Conservation (phyloP, 2,113 vertebrate genomes). For the Amphiprion percula region DNA sequence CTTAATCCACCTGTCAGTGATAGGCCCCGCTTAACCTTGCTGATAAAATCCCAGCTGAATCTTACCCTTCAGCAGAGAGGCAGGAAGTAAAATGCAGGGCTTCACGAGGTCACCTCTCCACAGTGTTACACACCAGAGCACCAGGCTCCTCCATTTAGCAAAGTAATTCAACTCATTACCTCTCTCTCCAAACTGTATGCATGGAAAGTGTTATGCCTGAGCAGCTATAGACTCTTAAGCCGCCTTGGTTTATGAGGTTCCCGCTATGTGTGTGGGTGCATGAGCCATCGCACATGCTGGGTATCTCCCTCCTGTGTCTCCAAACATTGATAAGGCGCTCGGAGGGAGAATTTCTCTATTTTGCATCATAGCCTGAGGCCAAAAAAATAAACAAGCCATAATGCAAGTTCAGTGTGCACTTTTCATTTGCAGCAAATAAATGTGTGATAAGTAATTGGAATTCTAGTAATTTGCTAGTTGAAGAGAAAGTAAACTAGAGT, state of each 20-base stretch:
- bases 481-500: conserved; percentile 32
- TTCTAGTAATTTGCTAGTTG: conserved; percentile 22
- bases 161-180: conserved; percentile 71
- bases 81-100: conserved; percentile 25
- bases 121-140: conserved; percentile 59
- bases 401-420: conserved; percentile 22
- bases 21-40: conserved; percentile 41
- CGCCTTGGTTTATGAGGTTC: conserved; percentile 50
- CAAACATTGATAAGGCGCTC: conserved; percentile 49
- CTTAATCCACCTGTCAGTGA: not conserved
- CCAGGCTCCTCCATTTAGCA: conserved; percentile 66
- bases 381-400: conserved; percentile 34
- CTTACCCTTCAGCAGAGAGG: conserved; percentile 29
- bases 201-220: conserved; percentile 61
- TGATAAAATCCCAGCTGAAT: conserved; percentile 33
- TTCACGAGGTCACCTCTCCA: conserved; percentile 44
- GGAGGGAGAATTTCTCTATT: conserved; percentile 37
- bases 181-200: conserved; percentile 47
- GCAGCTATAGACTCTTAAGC: conserved; percentile 49
- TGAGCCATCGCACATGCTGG: conserved; percentile 4
- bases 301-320: conserved; percentile 24
- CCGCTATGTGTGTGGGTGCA: conserved; percentile 40
- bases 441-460: conserved; percentile 44
- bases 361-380: conserved; percentile 40
- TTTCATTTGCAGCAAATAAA: conserved; percentile 52